Evolutionary conservation across 2,113 vertebrate species (phyloP), one percentile per base, ranked within the genome.

Genomic region (Salvelinus sp.): DNA sequence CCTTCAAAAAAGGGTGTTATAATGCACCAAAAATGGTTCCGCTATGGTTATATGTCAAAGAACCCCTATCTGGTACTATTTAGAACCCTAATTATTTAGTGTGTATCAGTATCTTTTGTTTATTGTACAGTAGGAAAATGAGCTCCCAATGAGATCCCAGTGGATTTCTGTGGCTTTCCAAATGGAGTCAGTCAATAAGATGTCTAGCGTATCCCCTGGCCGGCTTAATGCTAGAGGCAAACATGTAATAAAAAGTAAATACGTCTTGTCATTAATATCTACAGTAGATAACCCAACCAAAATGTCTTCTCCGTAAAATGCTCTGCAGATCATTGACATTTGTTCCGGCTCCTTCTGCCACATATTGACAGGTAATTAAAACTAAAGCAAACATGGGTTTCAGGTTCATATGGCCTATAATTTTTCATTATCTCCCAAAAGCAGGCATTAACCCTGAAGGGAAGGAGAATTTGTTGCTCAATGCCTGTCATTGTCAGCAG

Each of bases 341-440:
- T 85, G 83, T 91, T 86, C n/a, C 72, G 65, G 16, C 65, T 80
- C 72, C 73, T 54, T 76, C 16, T 76, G 75, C 38, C 73, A 30
- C 48, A 54, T 18, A 54, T 54, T 89, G 84, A 63, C 84, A 92
- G 83, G 74, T 86, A 84, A 91, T 89, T 89, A 79, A 82, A 80
- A 78, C 77, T 62, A 75, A 81, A 74, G 76, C 78, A 4, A 72
- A 64, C 75, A 71, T 81, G 83, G 80, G 79, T 69, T 87, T 67
- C 66, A 74, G 83, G 77, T 82, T 87, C 83, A 80, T n/a, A 4
- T 69, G 63, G 77, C 38, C 81, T 82, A 80, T 89, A 87, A 90
- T 86, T 92, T 80, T 88, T 85, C 77, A 38, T 88, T 93, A 87
- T 90, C 86, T 89, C 82, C 73, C 62, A 67, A 70, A 76, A 63